These are phyloP conservation scores for Oceanites oceanicus DNA, from an alignment of 2,113 vertebrate species.

Conservation along the genomic window DNA sequence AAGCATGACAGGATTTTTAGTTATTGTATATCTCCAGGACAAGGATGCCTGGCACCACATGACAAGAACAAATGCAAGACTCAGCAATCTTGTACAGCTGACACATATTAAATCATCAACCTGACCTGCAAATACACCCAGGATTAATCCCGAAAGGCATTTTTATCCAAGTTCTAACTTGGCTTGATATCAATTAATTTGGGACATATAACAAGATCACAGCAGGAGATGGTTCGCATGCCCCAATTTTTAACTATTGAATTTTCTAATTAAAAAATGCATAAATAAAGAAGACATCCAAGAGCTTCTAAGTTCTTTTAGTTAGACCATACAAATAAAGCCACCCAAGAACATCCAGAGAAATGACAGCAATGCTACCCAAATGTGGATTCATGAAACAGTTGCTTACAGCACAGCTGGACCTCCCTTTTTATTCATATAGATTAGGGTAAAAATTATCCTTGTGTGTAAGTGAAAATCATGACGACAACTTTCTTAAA, in stretches of 20 bases:
- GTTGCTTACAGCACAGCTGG: background rate
- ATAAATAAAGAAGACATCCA: slow-evolving; percentile 39
- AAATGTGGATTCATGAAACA: background rate
- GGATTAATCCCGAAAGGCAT: background rate
- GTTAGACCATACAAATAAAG: slow-evolving; percentile 30
- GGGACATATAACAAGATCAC: slow-evolving; percentile 31
- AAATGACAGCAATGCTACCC: background rate
- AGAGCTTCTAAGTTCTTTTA: slow-evolving; percentile 12
- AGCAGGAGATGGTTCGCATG: slow-evolving; percentile 24
- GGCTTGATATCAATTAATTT: slow-evolving; percentile 31
- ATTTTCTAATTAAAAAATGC: slow-evolving; percentile 48
- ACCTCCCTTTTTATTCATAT: background rate
- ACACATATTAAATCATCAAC: slow-evolving; percentile 1
- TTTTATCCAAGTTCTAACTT: slow-evolving; percentile 22
- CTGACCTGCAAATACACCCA: background rate
- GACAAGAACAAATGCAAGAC: background rate
- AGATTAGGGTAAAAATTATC: background rate
- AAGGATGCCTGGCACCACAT: background rate
- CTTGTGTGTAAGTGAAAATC: background rate
- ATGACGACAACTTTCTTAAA: background rate
- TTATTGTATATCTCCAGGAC: background rate
- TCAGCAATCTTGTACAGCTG: background rate
- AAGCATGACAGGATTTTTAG: background rate
- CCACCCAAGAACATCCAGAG: slow-evolving; percentile 1
- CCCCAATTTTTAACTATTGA: slow-evolving; percentile 24